Conservation (phyloP, 2,113 vertebrate species). For the Rallus limicola region DNA sequence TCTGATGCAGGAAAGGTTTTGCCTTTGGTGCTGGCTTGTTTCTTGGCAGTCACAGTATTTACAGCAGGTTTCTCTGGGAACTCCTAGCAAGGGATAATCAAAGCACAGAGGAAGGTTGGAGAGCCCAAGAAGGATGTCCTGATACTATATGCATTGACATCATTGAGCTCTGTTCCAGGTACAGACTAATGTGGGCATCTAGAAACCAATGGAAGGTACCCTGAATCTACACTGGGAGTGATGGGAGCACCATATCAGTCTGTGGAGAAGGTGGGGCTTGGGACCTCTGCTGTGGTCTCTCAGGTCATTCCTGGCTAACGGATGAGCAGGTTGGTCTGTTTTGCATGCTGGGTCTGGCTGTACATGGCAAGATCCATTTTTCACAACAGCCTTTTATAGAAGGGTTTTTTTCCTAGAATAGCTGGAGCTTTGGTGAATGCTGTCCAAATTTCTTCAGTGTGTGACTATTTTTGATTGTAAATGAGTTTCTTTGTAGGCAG, state of each 20-base stretch:
- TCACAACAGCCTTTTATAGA: not conserved
- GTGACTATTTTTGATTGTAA: slow-evolving; percentile 7
- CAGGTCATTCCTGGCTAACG: not conserved
- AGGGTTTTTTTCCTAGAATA: not conserved
- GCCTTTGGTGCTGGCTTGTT: not conserved
- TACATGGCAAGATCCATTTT: not conserved
- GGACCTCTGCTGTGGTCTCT: not conserved
- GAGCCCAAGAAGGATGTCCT: not conserved
- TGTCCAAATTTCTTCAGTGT: not conserved
- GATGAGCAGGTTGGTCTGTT: not conserved
- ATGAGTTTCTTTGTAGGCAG: slow-evolving; percentile 29
- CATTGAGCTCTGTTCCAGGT: slow-evolving; percentile 1
- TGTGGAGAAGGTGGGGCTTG: not conserved
- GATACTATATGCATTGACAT: not conserved
- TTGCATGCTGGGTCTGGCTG: not conserved
- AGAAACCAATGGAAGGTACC: not conserved
- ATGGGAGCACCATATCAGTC: not conserved
- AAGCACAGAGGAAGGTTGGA: not conserved
- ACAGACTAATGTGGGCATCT: not conserved
- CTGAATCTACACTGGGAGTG: not conserved
- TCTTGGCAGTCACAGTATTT: not conserved
- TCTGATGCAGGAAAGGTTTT: not conserved
- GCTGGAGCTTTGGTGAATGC: not conserved
- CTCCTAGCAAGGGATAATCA: not conserved
- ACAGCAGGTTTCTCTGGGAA: slow-evolving; percentile 13